A percentile compares a stretch with the other conserved stretches of the same genome.
These are phyloP conservation scores for Petromus typicus DNA, from an alignment of 2,113 vertebrate species.

Conservation along the genomic window DNA sequence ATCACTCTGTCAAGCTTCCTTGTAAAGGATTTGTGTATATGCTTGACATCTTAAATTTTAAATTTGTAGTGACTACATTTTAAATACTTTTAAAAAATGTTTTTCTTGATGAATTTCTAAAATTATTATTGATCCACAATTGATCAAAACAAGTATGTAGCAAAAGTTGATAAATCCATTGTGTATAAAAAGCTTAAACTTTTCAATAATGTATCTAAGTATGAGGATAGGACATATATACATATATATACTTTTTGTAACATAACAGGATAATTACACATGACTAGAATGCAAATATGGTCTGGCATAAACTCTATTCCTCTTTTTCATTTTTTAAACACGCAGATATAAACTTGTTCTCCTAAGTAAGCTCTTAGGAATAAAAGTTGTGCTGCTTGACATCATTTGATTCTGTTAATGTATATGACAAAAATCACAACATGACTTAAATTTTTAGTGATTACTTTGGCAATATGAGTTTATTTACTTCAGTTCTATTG, in stretches of 20 bases:
- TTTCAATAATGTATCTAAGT: neutral
- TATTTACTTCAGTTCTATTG: neutral
- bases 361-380: neutral
- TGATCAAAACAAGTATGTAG: neutral
- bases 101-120: neutral
- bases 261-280: neutral
- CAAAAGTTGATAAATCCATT: neutral
- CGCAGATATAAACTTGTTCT: slow-evolving; percentile 12
- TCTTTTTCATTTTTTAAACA: slow-evolving; percentile 5
- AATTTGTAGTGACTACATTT: neutral
- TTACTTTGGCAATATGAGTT: neutral
- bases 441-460: neutral
- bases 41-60: neutral
- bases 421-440: neutral
- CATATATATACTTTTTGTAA: neutral
- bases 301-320: neutral
- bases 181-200: neutral
- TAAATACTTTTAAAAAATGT: neutral
- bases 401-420: neutral
- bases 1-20: neutral
- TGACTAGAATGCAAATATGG: neutral
- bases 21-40: neutral
- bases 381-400: neutral
- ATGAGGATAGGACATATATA: neutral
- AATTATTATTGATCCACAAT: neutral